Percentiles rank a stretch among this genome's conserved stretches.
These are phyloP conservation scores for Beris chalybata DNA, from an alignment of 2,888 invertebrate genomes.

Conservation along the genomic window DNA sequence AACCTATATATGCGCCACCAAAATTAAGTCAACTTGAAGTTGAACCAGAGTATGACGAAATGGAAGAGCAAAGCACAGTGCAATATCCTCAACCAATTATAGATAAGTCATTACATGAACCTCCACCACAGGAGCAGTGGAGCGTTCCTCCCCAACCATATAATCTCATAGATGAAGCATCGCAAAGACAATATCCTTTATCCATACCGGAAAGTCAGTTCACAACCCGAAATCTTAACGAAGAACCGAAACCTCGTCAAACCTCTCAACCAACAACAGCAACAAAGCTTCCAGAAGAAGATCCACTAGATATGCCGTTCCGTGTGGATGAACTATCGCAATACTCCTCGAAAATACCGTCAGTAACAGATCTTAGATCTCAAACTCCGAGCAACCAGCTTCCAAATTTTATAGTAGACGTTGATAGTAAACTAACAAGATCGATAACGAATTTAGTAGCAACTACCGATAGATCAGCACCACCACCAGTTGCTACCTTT, in stretches of 20 bases:
- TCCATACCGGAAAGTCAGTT: neutral
- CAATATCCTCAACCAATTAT: constrained; percentile 19
- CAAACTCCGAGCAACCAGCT: no score
- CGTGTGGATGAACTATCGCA: no score
- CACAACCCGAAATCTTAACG: no score
- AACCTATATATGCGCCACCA: neutral
- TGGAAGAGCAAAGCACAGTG: neutral
- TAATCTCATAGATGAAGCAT: constrained; percentile 13
- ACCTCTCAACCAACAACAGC: no score
- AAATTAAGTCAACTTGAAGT: neutral
- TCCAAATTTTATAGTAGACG: neutral
- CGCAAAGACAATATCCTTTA: neutral
- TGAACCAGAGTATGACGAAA: neutral
- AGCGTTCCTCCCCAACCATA: constrained; percentile 1
- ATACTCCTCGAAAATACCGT: no score
- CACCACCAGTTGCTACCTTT: neutral
- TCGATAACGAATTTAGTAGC: neutral
- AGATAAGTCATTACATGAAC: constrained; percentile 6
- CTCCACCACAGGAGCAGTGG: constrained; percentile 19
- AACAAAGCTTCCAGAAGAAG: no score
- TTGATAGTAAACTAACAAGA: neutral
- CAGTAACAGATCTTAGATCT: no score
- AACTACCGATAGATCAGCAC: constrained; percentile 9
- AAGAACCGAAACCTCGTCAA: neutral
- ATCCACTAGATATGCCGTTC: no score